phyloP scores from a whole-genome alignment of 2,113 vertebrate genomes.

The Microtus ochrogaster region DNA sequence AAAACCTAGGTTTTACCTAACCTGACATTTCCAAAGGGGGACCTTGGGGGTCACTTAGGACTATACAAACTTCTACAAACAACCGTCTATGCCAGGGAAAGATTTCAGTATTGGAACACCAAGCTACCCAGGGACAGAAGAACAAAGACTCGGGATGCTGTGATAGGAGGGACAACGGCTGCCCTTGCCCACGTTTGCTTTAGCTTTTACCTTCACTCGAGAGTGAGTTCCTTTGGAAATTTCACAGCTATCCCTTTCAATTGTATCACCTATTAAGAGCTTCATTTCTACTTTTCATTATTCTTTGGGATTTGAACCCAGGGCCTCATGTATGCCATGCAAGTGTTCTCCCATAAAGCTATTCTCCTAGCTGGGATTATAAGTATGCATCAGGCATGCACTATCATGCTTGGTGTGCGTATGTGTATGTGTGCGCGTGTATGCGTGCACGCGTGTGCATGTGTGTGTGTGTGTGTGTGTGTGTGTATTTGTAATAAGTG shows the following conservation, averaged over 20 bases:
- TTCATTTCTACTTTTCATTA: background rate
- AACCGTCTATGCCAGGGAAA: background rate
- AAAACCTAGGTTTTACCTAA: constrained; percentile 32
- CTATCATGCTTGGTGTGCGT: background rate
- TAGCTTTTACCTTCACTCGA: background rate
- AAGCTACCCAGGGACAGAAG: background rate
- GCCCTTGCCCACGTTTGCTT: background rate
- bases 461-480: background rate
- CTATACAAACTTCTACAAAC: background rate
- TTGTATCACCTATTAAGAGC: background rate
- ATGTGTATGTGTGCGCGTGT: background rate
- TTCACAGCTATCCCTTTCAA: background rate
- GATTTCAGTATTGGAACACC: background rate
- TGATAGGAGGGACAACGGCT: background rate
- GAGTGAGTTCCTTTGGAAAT: constrained; percentile 10
- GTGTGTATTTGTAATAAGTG: background rate
- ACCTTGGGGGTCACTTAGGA: background rate
- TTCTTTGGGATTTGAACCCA: background rate
- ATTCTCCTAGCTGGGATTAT: background rate
- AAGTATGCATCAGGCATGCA: background rate
- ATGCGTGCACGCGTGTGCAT: background rate
- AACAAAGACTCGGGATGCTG: background rate
- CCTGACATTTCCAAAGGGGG: constrained; percentile 8
- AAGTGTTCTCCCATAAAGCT: background rate
- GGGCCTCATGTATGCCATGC: background rate